phyloP scores from a whole-genome alignment of 2,888 invertebrate species.

The Chirona hameri region DNA sequence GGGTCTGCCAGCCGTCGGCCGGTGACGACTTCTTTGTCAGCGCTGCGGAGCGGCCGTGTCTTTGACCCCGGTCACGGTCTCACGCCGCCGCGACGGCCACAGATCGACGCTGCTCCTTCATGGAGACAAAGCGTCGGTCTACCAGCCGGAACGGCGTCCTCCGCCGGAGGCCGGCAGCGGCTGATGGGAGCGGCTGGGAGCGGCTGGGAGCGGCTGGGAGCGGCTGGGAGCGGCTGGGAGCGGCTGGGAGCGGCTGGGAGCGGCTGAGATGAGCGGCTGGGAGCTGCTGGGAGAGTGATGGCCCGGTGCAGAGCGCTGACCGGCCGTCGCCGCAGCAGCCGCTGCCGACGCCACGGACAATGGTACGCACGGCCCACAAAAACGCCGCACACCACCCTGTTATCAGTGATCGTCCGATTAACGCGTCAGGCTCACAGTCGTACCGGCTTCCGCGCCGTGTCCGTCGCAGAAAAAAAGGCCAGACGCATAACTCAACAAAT shows the following conservation, averaged over 20 bases:
- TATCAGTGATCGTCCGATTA: constrained; percentile 6
- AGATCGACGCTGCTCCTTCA: too few relatives aligned
- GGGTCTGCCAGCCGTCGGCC: background rate
- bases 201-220: too few relatives aligned
- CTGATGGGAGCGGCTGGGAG: too few relatives aligned
- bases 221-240: too few relatives aligned
- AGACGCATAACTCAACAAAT: constrained; percentile 8
- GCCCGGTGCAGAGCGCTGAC: background rate
- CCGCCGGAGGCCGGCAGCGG: too few relatives aligned
- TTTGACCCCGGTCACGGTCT: background rate
- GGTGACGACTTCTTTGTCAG: background rate
- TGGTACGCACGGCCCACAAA: background rate
- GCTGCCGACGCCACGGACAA: background rate
- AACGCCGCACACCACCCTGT: background rate
- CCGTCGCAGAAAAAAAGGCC: background rate
- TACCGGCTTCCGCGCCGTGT: background rate
- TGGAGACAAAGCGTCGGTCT: background rate
- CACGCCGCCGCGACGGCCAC: background rate
- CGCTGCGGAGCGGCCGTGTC: background rate
- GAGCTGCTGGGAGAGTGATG: too few relatives aligned
- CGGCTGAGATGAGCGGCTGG: too few relatives aligned
- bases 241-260: too few relatives aligned
- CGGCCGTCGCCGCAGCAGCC: background rate
- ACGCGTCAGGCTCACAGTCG: background rate
- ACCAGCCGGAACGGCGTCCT: too few relatives aligned